Percentiles rank a stretch among this genome's conserved stretches.
Evolutionary conservation across 2,888 invertebrate genomes (phyloP).

Genomic region (Pandemis corylana): DNA sequence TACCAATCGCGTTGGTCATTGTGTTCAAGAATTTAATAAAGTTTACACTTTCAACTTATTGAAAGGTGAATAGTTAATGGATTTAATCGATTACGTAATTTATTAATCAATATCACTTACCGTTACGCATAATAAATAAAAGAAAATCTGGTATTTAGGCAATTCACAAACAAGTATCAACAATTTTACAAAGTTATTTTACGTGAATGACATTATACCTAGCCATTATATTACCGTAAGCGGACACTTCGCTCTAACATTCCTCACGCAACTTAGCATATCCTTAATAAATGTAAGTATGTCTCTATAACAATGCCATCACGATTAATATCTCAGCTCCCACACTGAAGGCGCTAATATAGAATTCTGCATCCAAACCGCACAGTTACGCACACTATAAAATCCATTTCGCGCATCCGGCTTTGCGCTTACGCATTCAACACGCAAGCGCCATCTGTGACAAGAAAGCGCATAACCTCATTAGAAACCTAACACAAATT

Average conservation of each 20-base stretch:
- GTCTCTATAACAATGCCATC: slow-evolving; percentile 48
- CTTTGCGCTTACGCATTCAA: slow-evolving; percentile 78
- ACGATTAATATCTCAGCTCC: slow-evolving; percentile 57
- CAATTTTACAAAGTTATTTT: too few species aligned
- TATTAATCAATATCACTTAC: not conserved
- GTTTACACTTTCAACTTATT: not conserved
- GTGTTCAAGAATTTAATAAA: slow-evolving; percentile 43
- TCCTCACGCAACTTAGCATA: slow-evolving; percentile 30
- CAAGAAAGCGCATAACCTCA: slow-evolving; percentile 85
- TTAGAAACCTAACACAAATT: slow-evolving; percentile 83
- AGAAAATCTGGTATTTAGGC: not conserved
- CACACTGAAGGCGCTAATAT: slow-evolving; percentile 68
- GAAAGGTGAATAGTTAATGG: not conserved
- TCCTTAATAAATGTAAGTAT: slow-evolving; percentile 42
- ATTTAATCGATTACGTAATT: not conserved
- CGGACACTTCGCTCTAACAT: slow-evolving; percentile 26
- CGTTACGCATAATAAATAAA: not conserved
- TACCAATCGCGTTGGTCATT: slow-evolving; percentile 78
- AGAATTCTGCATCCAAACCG: slow-evolving; percentile 71
- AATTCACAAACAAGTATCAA: too few species aligned
- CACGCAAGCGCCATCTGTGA: slow-evolving; percentile 77
- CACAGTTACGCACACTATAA: slow-evolving; percentile 74
- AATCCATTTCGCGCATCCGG: slow-evolving; percentile 83
- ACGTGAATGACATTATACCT: slow-evolving; percentile 5
- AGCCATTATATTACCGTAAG: slow-evolving; percentile 28